Evolutionary conservation across 2,888 invertebrate genomes (phyloP).

Genomic region (Apamea monoglypha): DNA sequence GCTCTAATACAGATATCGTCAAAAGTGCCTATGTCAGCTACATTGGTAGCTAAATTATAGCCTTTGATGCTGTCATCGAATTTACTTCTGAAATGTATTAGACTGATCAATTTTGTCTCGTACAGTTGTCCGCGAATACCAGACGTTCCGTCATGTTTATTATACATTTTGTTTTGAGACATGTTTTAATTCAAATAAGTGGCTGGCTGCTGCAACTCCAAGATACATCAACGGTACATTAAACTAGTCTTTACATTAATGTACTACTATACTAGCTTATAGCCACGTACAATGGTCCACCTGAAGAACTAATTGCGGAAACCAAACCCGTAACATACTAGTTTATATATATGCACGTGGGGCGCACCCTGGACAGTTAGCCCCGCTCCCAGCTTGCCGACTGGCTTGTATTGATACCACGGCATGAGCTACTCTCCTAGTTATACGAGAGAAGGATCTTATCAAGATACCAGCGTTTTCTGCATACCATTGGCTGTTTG

Average conservation of each 20-base stretch:
- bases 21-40: slow-evolving; percentile 58
- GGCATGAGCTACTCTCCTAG: background rate
- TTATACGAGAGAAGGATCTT: background rate
- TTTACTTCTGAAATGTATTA: slow-evolving; percentile 54
- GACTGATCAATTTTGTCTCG: slow-evolving; percentile 59
- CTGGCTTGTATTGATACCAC: background rate
- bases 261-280: too few relatives aligned
- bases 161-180: slow-evolving; percentile 7
- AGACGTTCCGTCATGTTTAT: slow-evolving; percentile 38
- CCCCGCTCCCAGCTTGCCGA: background rate
- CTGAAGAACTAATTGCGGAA: too few relatives aligned
- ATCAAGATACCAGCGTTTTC: background rate
- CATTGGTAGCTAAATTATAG: slow-evolving; percentile 58
- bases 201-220: background rate
- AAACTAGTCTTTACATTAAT: background rate
- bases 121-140: slow-evolving; percentile 60
- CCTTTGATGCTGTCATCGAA: slow-evolving; percentile 42
- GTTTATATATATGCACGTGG: background rate
- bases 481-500: background rate
- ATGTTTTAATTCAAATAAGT: background rate
- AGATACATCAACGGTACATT: background rate
- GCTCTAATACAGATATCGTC: slow-evolving; percentile 61
- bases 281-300: too few relatives aligned
- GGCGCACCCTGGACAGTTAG: background rate
- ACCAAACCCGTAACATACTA: too few relatives aligned